phyloP scores from a whole-genome alignment of 2,888 invertebrate species.

The Biston betularia region DNA sequence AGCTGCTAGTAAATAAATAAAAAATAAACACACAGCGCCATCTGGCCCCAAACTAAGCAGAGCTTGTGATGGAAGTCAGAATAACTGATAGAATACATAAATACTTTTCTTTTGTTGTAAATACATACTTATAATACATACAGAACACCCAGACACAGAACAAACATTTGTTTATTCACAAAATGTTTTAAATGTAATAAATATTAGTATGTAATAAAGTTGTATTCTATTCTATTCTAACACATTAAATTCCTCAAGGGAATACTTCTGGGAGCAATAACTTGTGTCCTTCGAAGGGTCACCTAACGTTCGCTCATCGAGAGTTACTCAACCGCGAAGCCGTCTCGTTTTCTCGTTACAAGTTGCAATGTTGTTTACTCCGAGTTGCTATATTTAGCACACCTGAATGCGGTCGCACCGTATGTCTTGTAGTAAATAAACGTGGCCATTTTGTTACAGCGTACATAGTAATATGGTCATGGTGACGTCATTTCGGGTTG shows the following conservation, averaged over 20 bases:
- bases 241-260: neutral
- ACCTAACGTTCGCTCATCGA: conserved; percentile 13
- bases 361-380: conserved; percentile 22
- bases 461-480: neutral
- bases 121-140: too few species aligned
- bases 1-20: too few species aligned
- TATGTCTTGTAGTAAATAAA: conserved; percentile 12
- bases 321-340: conserved; percentile 15
- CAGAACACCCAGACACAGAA: too few species aligned
- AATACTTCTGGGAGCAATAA: conserved; percentile 14
- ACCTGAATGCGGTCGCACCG: conserved; percentile 20
- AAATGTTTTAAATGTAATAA: too few species aligned
- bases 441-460: conserved; percentile 5
- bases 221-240: too few species aligned
- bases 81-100: too few species aligned
- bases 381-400: conserved; percentile 25
- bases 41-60: too few species aligned
- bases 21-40: too few species aligned
- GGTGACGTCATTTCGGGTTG: neutral
- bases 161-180: too few species aligned
- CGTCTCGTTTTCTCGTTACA: conserved; percentile 2
- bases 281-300: conserved; percentile 23
- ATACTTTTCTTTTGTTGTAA: too few species aligned
- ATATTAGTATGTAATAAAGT: too few species aligned
- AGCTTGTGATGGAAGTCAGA: too few species aligned